Evolutionary conservation across 2,797 vertebrate genomes (phyloP).

Genomic region (Alca torda): DNA sequence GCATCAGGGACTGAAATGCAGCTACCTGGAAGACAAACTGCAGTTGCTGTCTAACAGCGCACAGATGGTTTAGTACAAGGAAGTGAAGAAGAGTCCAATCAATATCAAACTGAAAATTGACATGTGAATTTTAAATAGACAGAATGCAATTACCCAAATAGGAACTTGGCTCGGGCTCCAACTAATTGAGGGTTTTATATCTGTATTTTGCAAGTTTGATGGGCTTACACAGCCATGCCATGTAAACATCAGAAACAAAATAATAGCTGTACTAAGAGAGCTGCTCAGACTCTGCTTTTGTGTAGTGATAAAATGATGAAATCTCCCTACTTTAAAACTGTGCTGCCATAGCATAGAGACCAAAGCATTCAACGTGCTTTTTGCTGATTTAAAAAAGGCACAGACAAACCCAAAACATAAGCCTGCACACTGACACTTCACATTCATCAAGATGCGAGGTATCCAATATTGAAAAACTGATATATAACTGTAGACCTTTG

Average conservation of each 20-base stretch:
- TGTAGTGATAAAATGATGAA: neutral
- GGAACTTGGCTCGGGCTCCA: neutral
- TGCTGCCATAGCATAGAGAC: neutral
- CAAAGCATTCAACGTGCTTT: neutral
- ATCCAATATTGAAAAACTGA: neutral
- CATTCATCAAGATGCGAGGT: neutral
- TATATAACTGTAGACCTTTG: neutral
- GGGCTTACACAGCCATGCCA: neutral
- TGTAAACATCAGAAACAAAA: neutral
- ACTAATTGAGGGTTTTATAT: neutral
- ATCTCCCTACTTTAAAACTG: neutral
- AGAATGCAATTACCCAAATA: conserved; percentile 27
- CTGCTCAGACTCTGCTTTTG: neutral
- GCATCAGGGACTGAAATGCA: neutral
- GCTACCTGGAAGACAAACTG: neutral
- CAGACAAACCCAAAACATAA: neutral
- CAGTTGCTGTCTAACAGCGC: neutral
- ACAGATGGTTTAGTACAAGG: conserved; percentile 26
- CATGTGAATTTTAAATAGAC: neutral
- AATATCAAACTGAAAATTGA: neutral
- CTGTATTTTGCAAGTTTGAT: neutral
- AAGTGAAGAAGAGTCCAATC: neutral
- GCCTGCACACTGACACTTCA: neutral
- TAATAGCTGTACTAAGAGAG: neutral
- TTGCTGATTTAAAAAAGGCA: neutral